Percentiles rank a stretch among this genome's conserved stretches.
Evolutionary conservation across 2,888 invertebrate genomes (phyloP).

Genomic region (Pasiphila rectangulata): DNA sequence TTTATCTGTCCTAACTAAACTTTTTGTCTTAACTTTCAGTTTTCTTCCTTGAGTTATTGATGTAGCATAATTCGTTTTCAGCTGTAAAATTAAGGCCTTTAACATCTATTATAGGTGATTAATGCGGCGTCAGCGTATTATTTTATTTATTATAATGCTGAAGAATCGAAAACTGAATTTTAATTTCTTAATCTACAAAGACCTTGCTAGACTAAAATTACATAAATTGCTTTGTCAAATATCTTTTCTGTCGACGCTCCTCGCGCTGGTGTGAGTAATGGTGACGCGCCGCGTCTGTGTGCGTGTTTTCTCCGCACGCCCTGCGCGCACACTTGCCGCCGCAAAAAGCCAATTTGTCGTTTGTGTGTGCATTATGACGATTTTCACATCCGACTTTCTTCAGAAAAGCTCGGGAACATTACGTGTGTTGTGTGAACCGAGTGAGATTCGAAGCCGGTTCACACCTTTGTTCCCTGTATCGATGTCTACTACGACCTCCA

Average conservation of each 20-base stretch:
- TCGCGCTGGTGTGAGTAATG: slow-evolving; percentile 35
- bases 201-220: too few relatives aligned
- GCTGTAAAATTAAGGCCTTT: too few relatives aligned
- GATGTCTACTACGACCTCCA: slow-evolving; percentile 52
- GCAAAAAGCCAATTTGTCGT: slow-evolving; percentile 65
- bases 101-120: too few relatives aligned
- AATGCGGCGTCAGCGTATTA: too few relatives aligned
- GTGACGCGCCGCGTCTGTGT: slow-evolving; percentile 35
- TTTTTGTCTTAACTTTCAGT: too few relatives aligned
- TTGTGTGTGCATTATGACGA: slow-evolving; percentile 68
- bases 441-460: slow-evolving; percentile 56
- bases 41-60: too few relatives aligned
- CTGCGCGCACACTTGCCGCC: slow-evolving; percentile 41
- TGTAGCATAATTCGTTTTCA: too few relatives aligned
- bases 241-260: slow-evolving; percentile 43
- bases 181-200: too few relatives aligned
- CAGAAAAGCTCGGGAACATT: slow-evolving; percentile 49
- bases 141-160: too few relatives aligned
- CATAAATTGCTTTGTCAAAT: too few relatives aligned
- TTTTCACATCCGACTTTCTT: slow-evolving; percentile 81
- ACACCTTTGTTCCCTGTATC: slow-evolving; percentile 65
- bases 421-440: slow-evolving; percentile 51
- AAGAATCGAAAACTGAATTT: too few relatives aligned
- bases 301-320: slow-evolving; percentile 52
- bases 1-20: too few relatives aligned